Conservation (phyloP, 2,888 invertebrate species). For the Scaptomyza flava region DNA sequence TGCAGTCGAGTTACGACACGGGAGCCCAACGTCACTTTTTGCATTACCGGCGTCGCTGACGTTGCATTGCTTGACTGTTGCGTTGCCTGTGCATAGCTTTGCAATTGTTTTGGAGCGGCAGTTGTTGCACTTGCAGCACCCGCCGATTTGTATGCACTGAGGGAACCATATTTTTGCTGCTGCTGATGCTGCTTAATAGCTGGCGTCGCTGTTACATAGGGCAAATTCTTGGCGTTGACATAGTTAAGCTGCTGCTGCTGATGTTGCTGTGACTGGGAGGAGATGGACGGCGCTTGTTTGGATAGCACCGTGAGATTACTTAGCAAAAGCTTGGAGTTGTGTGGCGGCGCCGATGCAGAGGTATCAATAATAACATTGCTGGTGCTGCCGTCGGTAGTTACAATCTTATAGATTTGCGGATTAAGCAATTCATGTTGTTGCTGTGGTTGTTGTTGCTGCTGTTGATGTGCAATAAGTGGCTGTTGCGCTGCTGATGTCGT, state of each 20-base stretch:
- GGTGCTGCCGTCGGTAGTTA: conserved; percentile 82
- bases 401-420: conserved; percentile 84
- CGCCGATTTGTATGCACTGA: conserved; percentile 40
- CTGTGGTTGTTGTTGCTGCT: conserved; percentile 73
- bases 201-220: conserved; percentile 81
- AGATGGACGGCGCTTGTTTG: conserved; percentile 69
- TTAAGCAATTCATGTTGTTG: conserved; percentile 82
- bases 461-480: conserved; percentile 38
- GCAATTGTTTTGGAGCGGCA: conserved; percentile 40
- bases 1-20: conserved; percentile 82
- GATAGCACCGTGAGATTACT: conserved; percentile 84
- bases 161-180: conserved; percentile 51
- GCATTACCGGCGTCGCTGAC: conserved; percentile 48
- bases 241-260: conserved; percentile 63
- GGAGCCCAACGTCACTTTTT: conserved; percentile 66
- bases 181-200: conserved; percentile 56
- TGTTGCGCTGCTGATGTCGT: conserved; percentile 62
- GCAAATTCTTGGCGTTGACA: conserved; percentile 61
- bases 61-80: conserved; percentile 14
- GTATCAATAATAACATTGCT: conserved; percentile 83
- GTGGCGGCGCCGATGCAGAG: conserved; percentile 69
- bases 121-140: not conserved
- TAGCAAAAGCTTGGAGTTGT: conserved; percentile 82
- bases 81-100: conserved; percentile 46
- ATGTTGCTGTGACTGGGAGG: conserved; percentile 61